These are phyloP conservation scores for Maylandia zebra DNA, from an alignment of 2,113 vertebrate genomes.

Conservation along the genomic window DNA sequence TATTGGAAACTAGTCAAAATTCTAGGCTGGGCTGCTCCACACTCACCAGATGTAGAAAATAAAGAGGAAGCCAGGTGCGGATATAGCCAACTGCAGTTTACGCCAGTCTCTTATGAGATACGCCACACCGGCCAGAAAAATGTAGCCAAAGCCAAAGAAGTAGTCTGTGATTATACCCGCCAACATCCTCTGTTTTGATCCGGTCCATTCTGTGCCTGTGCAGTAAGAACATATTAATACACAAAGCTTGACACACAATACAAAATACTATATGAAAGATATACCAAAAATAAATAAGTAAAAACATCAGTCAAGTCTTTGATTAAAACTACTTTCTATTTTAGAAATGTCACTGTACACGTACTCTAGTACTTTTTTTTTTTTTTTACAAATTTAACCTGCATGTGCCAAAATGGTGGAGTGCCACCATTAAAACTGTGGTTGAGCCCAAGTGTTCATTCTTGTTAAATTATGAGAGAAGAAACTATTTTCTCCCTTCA, in stretches of 20 bases:
- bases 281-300: not conserved
- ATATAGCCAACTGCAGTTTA: constrained; percentile 81
- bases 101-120: constrained; percentile 84
- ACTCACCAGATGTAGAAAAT: constrained; percentile 84
- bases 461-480: not conserved
- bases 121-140: constrained; percentile 79
- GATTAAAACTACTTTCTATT: not conserved
- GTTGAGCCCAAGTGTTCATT: not conserved
- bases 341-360: not conserved
- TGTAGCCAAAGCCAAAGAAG: constrained; percentile 79
- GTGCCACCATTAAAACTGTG: not conserved
- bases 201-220: constrained; percentile 85
- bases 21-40: not conserved
- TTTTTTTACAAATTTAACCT: not conserved
- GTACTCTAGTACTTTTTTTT: not conserved
- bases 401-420: not conserved
- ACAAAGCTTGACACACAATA: not conserved
- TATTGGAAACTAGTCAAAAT: not conserved
- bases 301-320: not conserved
- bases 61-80: constrained; percentile 76
- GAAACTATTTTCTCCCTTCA: not conserved
- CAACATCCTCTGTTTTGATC: constrained; percentile 71
- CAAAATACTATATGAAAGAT: not conserved
- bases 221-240: not conserved
- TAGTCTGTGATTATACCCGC: constrained; percentile 78